Conservation (phyloP, 35 echinoderm and acorn worm species). For the Stichopus chloronotus region DNA sequence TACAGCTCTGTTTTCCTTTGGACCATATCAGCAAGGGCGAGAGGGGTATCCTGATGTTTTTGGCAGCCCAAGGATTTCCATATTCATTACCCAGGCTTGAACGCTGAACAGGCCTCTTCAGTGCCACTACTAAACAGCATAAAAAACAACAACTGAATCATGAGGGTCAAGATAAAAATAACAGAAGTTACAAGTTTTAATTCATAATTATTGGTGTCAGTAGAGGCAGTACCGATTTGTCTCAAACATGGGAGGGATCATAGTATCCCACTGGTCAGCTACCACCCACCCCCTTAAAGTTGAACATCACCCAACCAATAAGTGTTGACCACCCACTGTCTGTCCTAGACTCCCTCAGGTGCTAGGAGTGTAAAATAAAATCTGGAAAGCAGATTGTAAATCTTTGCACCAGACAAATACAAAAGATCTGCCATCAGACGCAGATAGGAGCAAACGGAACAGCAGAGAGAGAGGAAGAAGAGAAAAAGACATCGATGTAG, state of each 20-base stretch:
- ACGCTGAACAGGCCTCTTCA: slow-evolving; percentile 67
- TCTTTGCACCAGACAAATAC: slow-evolving; percentile 4
- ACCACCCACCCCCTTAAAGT: slow-evolving; percentile 55
- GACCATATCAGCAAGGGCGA: slow-evolving; percentile 64
- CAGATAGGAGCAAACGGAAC: too few relatives aligned
- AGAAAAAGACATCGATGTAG: too few relatives aligned
- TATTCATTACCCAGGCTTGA: slow-evolving; percentile 46
- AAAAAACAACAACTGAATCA: background rate
- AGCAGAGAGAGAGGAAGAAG: too few relatives aligned
- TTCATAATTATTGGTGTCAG: background rate
- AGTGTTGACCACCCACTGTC: slow-evolving; percentile 47
- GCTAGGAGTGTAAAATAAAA: slow-evolving; percentile 6
- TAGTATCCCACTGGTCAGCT: slow-evolving; percentile 44
- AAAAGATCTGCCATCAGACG: too few relatives aligned
- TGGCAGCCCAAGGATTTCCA: slow-evolving; percentile 24
- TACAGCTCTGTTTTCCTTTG: slow-evolving; percentile 68
- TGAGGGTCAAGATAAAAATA: background rate
- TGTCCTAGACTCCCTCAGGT: background rate
- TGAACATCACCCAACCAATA: slow-evolving; percentile 59
- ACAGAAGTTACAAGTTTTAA: slow-evolving; percentile 60
- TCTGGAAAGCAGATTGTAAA: slow-evolving; percentile 23
- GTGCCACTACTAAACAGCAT: too few relatives aligned
- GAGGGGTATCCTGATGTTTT: slow-evolving; percentile 60
- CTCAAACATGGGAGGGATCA: background rate
- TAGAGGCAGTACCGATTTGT: slow-evolving; percentile 26